A percentile compares a stretch with the other conserved stretches of the same genome.
Conservation (phyloP, 2,888 invertebrate genomes). For the Apodemia hepburni region DNA sequence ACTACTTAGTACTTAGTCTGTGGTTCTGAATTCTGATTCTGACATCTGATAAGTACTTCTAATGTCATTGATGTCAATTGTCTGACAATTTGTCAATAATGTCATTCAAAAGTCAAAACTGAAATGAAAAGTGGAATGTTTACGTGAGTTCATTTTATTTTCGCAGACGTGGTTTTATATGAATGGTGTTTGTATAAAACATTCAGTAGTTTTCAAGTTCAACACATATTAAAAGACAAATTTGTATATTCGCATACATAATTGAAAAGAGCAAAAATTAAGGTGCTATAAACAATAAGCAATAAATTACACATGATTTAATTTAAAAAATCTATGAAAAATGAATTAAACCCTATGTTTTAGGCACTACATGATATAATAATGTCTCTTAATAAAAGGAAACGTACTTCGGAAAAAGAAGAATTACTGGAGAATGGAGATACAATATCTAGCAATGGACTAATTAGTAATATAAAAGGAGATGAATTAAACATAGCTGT, state of each 20-base stretch:
- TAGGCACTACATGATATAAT: conserved; percentile 56
- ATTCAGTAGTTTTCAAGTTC: background rate
- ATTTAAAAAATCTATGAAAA: background rate
- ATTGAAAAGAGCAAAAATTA: background rate
- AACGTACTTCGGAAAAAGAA: conserved; percentile 57
- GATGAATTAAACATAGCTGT: conserved; percentile 91
- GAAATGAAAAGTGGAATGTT: background rate
- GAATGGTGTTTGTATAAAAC: background rate
- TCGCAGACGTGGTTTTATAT: conserved; percentile 1
- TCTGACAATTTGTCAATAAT: too few relatives aligned
- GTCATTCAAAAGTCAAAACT: too few relatives aligned
- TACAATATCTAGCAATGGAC: conserved; percentile 39
- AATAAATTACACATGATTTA: background rate
- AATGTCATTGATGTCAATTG: too few relatives aligned
- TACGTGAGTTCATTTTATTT: background rate
- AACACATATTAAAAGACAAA: background rate
- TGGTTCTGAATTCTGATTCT: too few relatives aligned
- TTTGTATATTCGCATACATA: background rate
- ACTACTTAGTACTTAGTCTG: too few relatives aligned
- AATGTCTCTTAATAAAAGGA: conserved; percentile 68
- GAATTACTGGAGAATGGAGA: conserved; percentile 69
- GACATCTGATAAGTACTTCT: too few relatives aligned
- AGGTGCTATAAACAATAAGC: background rate
- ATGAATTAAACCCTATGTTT: conserved; percentile 32
- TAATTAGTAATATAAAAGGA: conserved; percentile 80